Percentiles rank a stretch among this genome's conserved stretches.
These are phyloP conservation scores for Sylvia borin DNA, from an alignment of 2,797 vertebrate species.

Conservation along the genomic window DNA sequence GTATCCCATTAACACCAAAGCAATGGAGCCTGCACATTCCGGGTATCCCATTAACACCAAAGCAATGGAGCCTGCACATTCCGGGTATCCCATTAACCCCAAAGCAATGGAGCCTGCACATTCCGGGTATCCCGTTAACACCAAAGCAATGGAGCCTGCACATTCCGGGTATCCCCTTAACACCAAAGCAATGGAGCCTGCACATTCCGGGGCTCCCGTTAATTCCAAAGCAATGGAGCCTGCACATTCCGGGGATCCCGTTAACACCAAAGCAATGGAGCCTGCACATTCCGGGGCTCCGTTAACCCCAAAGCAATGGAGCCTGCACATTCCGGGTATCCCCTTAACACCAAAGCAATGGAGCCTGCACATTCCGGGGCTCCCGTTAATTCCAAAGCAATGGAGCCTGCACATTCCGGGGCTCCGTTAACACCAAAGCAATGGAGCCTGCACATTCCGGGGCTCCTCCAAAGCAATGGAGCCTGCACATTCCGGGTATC, in stretches of 20 bases:
- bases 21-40: accelerated
- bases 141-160: accelerated
- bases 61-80: no score
- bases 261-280: no score
- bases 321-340: background rate
- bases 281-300: no score
- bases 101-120: accelerated
- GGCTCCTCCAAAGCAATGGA: accelerated
- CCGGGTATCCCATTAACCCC: no score
- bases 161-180: background rate
- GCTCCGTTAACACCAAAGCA: background rate
- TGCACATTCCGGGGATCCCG: background rate
- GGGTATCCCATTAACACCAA: no score
- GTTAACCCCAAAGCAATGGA: accelerated
- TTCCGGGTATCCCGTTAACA: background rate
- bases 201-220: background rate
- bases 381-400: background rate
- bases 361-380: background rate
- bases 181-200: accelerated
- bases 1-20: background rate
- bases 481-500: background rate
- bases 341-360: accelerated
- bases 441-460: accelerated
- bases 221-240: accelerated
- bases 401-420: accelerated